phyloP scores from a whole-genome alignment of 2,797 vertebrate genomes.

The Brachymystax lenok region DNA sequence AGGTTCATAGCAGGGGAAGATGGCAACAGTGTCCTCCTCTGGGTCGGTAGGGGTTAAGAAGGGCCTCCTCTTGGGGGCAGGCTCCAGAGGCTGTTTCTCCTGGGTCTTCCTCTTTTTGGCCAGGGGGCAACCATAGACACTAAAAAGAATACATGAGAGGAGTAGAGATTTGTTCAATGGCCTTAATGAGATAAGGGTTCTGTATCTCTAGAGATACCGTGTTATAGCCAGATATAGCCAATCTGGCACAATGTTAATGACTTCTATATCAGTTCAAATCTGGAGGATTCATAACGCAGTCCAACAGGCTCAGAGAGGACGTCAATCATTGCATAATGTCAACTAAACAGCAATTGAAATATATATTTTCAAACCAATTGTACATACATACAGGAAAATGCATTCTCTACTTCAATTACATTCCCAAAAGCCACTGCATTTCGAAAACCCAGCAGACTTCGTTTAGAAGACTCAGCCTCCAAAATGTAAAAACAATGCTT shows the following conservation, averaged over 20 bases:
- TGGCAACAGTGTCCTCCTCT: slow-evolving; percentile 81
- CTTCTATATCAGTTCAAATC: not conserved
- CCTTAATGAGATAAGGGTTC: not conserved
- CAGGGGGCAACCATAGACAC: slow-evolving; percentile 96
- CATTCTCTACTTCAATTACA: slow-evolving; percentile 28
- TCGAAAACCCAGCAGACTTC: slow-evolving; percentile 18
- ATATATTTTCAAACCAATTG: slow-evolving; percentile 17
- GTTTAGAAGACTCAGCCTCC: slow-evolving; percentile 33
- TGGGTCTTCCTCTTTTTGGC: slow-evolving; percentile 96
- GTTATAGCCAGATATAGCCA: not conserved
- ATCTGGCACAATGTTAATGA: slow-evolving; percentile 1
- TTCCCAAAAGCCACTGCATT: slow-evolving; percentile 29
- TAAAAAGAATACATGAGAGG: slow-evolving; percentile 56
- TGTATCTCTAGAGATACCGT: not conserved
- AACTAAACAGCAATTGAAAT: slow-evolving; percentile 31
- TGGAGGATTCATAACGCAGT: not conserved
- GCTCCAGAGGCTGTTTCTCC: slow-evolving; percentile 91
- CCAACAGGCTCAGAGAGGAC: not conserved
- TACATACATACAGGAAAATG: slow-evolving; percentile 40
- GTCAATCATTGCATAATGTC: not conserved
- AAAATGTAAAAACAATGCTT: slow-evolving; percentile 46
- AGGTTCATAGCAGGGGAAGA: slow-evolving; percentile 83
- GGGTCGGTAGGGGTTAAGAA: slow-evolving; percentile 82
- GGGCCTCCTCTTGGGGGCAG: slow-evolving; percentile 87
- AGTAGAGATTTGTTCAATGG: not conserved